Base-by-base conservation (phyloP, 2,888 invertebrate species). In the Pseudoips prasinana region DNA sequence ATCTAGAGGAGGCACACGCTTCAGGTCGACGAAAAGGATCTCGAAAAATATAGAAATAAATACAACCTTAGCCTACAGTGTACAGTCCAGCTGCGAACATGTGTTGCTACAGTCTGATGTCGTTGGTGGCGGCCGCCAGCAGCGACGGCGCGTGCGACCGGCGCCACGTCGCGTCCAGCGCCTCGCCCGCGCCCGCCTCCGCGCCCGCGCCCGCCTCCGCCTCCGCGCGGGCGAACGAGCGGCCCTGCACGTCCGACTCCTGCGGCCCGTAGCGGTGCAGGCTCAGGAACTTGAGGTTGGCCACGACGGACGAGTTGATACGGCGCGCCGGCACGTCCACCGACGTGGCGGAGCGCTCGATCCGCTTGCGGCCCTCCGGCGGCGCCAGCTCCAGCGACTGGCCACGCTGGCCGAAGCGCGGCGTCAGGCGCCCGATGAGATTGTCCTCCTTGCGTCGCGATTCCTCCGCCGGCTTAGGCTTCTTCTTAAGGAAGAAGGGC, bases 401-500 rank as follows among this genome's bases (percentile, higher is more conserved):
- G 7, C 85, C 87, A 50, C 85, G 83, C 20, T 20, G 7, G 20
- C 82, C 81, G 69, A 87, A 87, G 20, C 87, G 78, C 25, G 87
- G 87, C 51, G 87, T 87, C 57, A 85, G 58, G 11, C 82, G 73
- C 8, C 84, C 87, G 39, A 86, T 75, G 40, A 85, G 73, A 53
- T 85, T 85, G 34, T 84, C 86, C 52, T 85, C 80, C 61, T 77
- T 78, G 25, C 74, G 20, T n/a, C 20, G 20, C 39, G 64, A 20
- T 27, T 76, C 79, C 18, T 79, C 82, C 7, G 73, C 40, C 11
- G 71, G 71, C 45, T 87, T 86, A 27, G 82, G 57, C 47, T 86
- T 87, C 58, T 80, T 82, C 51, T 88, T 89, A 4, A 87, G 62
- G 47, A 89, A 88, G 46, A 81, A 87, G n/a, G 88, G 87, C 41